Evolutionary conservation across 2,113 vertebrate species (phyloP).

Genomic region (Thymallus thymallus): DNA sequence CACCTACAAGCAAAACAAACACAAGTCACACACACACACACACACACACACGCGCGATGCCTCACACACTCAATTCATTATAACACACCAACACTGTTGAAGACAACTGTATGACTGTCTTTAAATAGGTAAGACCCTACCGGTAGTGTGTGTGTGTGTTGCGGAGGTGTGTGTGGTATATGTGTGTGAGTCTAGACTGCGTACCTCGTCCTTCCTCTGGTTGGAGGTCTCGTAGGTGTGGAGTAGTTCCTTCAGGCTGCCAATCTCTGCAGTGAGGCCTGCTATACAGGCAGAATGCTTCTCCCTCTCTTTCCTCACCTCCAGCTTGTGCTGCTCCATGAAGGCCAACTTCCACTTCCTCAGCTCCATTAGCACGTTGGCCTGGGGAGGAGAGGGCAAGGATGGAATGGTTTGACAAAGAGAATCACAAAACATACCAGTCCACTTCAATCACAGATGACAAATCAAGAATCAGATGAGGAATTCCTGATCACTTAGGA

Average conservation of each 20-base stretch:
- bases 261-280: conserved; percentile 75
- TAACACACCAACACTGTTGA: not conserved
- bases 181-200: not conserved
- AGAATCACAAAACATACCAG: not conserved
- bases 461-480: no score
- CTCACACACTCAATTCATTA: not conserved
- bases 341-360: conserved; percentile 88
- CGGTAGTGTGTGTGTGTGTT: not conserved
- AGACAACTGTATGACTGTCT: not conserved
- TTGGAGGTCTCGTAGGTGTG: conserved; percentile 83
- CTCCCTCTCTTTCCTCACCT: conserved; percentile 84
- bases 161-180: not conserved
- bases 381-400: conserved; percentile 64
- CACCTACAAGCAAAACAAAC: conserved; percentile 70
- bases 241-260: conserved; percentile 81
- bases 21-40: not conserved
- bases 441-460: not conserved
- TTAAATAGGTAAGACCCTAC: not conserved
- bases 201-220: conserved; percentile 92
- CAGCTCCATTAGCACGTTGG: conserved; percentile 86
- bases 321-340: conserved; percentile 83
- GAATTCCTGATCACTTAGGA: no score
- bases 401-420: not conserved
- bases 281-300: conserved; percentile 71
- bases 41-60: not conserved